Percentiles rank a stretch among this genome's conserved stretches.
Evolutionary conservation across 1,140 invertebrate genomes (phyloP).

Genomic region (Thalassaphorura encarpata): DNA sequence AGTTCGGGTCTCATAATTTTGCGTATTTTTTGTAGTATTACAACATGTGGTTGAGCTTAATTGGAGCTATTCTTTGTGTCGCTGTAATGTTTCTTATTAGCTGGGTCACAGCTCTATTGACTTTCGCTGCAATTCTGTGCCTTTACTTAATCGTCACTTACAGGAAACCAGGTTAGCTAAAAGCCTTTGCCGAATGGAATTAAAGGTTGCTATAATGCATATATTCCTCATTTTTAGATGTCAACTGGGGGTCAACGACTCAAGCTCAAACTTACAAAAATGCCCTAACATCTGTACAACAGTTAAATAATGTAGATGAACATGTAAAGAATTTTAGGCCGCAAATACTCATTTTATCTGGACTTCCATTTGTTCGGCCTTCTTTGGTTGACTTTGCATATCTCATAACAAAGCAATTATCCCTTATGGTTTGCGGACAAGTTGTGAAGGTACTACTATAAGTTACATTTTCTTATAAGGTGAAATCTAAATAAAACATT

Average conservation of each 20-base stretch:
- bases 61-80: constrained; percentile 30
- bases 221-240: constrained; percentile 39
- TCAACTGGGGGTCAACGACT: constrained; percentile 53
- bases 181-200: constrained; percentile 44
- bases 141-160: constrained; percentile 46
- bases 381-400: constrained; percentile 48
- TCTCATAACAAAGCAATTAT: constrained; percentile 45
- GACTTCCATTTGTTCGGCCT: constrained; percentile 41
- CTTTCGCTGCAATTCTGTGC: constrained; percentile 43
- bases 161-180: constrained; percentile 45
- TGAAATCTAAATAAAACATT: background rate
- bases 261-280: constrained; percentile 49
- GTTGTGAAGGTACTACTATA: constrained; percentile 32
- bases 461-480: background rate
- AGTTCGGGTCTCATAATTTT: constrained; percentile 70
- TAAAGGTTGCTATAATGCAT: background rate
- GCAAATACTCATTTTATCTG: constrained; percentile 47
- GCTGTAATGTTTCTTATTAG: constrained; percentile 48
- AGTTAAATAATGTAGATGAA: constrained; percentile 44
- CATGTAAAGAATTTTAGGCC: constrained; percentile 53
- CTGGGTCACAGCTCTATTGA: constrained; percentile 47
- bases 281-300: constrained; percentile 43
- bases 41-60: constrained; percentile 46
- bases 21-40: constrained; percentile 51
- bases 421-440: constrained; percentile 47